Conservation (phyloP, 1,140 invertebrate genomes). For the Melitaea cinxia region DNA sequence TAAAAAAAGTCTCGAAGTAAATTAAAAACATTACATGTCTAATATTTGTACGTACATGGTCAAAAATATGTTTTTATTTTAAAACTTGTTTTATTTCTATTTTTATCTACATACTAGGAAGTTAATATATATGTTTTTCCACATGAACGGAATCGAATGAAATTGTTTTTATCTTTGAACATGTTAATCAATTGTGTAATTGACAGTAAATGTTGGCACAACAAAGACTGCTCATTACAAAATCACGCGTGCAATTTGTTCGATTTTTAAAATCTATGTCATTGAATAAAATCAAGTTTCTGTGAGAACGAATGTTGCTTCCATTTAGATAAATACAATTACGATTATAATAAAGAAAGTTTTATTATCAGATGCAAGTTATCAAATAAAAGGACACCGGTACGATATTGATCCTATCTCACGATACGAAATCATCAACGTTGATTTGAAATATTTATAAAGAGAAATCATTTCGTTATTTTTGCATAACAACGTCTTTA, state of each 20-base stretch:
- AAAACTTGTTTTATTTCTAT: too few relatives aligned
- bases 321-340: not conserved
- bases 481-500: constrained; percentile 24
- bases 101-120: too few relatives aligned
- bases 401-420: constrained; percentile 21
- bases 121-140: too few relatives aligned
- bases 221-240: not conserved
- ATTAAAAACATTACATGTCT: too few relatives aligned
- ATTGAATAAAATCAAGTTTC: not conserved
- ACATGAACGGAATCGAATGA: not conserved
- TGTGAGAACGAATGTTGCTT: not conserved
- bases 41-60: too few relatives aligned
- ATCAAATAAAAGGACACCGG: constrained; percentile 15
- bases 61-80: too few relatives aligned
- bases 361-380: constrained; percentile 1
- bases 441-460: constrained; percentile 31
- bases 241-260: not conserved
- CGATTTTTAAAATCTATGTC: not conserved
- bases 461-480: constrained; percentile 8
- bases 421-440: constrained; percentile 27
- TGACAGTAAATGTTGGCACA: not conserved
- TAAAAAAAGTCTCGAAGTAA: too few relatives aligned
- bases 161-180: not conserved
- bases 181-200: not conserved
- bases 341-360: constrained; percentile 11